Base-by-base conservation (phyloP, 2,797 vertebrate genomes). In the Poliocrania exsul region DNA sequence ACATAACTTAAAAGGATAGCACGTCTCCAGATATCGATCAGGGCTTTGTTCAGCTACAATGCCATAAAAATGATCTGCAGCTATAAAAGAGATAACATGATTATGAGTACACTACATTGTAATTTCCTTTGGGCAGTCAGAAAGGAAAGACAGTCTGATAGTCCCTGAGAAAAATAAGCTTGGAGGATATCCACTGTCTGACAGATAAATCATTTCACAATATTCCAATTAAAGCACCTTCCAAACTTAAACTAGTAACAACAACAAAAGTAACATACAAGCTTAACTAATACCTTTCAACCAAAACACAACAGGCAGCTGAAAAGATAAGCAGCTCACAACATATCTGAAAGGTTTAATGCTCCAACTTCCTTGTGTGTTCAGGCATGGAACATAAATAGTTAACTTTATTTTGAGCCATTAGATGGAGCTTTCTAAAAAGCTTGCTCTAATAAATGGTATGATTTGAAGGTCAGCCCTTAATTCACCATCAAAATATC, bases 41-140 rank as follows among this genome's bases (percentile, higher is more conserved):
- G 80, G 56, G 44, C 73, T 92, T 93, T 93, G 88, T 62, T 73
- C 62, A 88, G 88, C 93, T 74, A 88, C 94, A 93, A 35, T 65
- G 58, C 88, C 74, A 82, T 91, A 91, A 94, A 97, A 96, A 94
- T 85, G 69, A 95, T 95, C 88, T 91, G 86, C 83, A 92, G 95
- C 91, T 92, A 92, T 96, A 93, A 95, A 96, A 95, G 51, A 92
- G 89, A 72, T 88, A 96, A 51, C 51, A 38, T 28, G 88, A 88
- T 95, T 80, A 81, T 86, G 65, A 90, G 77, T 73, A 81, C 62
- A 29, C 44, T 73, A 64, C 83, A 31, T 16, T 79, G 93, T 80
- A 91, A 88, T 89, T 91, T 97, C 78, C 84, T 91, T 88, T 90
- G 82, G 66, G 86, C 79, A 86, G 72, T 70, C 88, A 91, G 64